Evolutionary conservation across 2,797 vertebrate species (phyloP), one percentile per base, ranked within the genome.

Genomic region (Oryzias sinensis): DNA sequence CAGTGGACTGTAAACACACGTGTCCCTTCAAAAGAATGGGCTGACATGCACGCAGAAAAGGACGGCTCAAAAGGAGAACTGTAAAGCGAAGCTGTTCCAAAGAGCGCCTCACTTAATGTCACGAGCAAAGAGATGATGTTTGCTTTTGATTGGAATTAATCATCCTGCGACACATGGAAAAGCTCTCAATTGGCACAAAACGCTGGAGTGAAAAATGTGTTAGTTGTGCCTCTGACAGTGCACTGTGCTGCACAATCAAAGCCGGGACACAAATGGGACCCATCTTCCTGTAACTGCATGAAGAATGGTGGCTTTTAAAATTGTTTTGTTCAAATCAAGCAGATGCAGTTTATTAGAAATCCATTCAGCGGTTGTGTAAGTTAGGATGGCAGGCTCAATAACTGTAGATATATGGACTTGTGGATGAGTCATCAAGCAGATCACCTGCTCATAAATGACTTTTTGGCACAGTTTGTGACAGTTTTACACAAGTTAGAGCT

Each of bases 301-400:
- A 60, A 14, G 14, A 53, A 53, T 49, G 54, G 63, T 57, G 60
- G 29, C 24, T 61, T 73, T 61, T 67, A 52, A 37, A 66, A 80
- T 67, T 14, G 24, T 46, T 81, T 70, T 55, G 48, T 59, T 66
- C 15, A 54, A 79, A 62, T 68, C 46, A 65, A 71, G 56, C 46
- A 55, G 42, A 7, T 27, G 46, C 37, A 53, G 37, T 55, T 68
- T 18, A 42, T 50, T 43, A 18, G 24, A 46, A 14, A 17, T 47
- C n/a, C 15, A 58, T 58, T 64, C 27, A 46, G 25, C 48, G 17
- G 60, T 40, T 57, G 24, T 22, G 0, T 17, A 49, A 43, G 22
- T 41, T 33, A 5, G 48, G 9, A 43, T 59, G 6, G n/a, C 9
- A 43, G 5, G 45, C 20, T 52, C 25, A 29, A 43, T 6, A 29